Base-by-base conservation (phyloP, 2,113 vertebrate species). In the Procavia capensis region DNA sequence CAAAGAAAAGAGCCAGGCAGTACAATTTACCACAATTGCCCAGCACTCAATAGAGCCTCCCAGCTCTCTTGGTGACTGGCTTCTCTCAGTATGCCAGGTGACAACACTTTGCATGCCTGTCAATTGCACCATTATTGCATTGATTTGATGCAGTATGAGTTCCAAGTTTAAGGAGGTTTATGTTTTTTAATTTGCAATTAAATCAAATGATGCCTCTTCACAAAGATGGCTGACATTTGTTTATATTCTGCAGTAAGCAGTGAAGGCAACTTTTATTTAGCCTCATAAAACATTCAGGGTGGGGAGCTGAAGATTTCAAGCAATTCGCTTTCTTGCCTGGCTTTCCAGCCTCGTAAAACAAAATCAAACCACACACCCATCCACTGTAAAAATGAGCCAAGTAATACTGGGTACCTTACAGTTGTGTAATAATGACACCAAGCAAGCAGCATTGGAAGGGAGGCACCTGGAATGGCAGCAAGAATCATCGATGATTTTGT, bases 171-270 rank as follows among this genome's bases (percentile, higher is more conserved):
- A 98, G 97, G 88, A 97, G 85, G 96, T 98, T 98, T 98, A 98
- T 98, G 96, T 96, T 97, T 98, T 98, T 98, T 98, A 98, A 98
- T 98, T 98, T 98, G 98, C 98, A 98, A 98, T 99, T 98, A 98
- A 98, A 98, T 97, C 98, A 98, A 98, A 95, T 90, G 93, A 97
- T 96, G 93, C 87, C 94, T 98, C 13, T 96, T 98, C 43, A 63
- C 92, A 92, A 98, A 97, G 94, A 97, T 93, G 96, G 98, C 97
- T 98, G 98, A 93, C 61, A 81, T 93, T 97, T 97, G 98, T 97
- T 98, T 98, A 96, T 96, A 97, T 92, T 95, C 97, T 88, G 88
- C 90, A 85, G 93, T 31, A 41, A 95, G 54, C 96, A 96, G 96
- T 93, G 95, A 97, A 97, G 95, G 57, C 66, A 97, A 98, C 93